phyloP scores from a whole-genome alignment of 1,140 invertebrate species.

The Homarus americanus region DNA sequence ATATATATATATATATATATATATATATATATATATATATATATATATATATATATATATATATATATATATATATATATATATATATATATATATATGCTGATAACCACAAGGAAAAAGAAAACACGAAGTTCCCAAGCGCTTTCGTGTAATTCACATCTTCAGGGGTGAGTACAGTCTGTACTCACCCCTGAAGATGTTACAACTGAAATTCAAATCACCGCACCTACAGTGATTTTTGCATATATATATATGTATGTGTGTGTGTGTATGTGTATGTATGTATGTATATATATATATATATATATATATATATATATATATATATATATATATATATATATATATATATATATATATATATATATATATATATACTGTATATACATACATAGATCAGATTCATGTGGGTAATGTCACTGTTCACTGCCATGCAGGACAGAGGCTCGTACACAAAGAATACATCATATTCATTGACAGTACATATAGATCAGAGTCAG shows the following conservation, averaged over 20 bases:
- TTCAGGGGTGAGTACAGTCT: too few species aligned
- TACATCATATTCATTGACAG: too few species aligned
- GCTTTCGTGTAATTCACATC: too few species aligned
- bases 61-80: slow-evolving; percentile 29
- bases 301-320: slow-evolving; percentile 35
- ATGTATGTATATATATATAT: background rate
- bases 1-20: slow-evolving; percentile 11
- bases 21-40: slow-evolving; percentile 29
- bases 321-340: slow-evolving; percentile 39
- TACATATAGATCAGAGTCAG: too few species aligned
- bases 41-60: slow-evolving; percentile 29
- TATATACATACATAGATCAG: too few species aligned
- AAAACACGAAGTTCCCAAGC: too few species aligned
- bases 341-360: slow-evolving; percentile 32
- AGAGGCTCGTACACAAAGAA: too few species aligned
- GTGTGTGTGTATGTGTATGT: background rate
- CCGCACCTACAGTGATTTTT: too few species aligned
- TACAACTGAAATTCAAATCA: background rate
- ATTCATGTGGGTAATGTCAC: too few species aligned
- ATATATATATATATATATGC: slow-evolving; percentile 13
- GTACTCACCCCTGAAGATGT: too few species aligned
- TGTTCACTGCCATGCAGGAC: too few species aligned
- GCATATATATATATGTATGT: slow-evolving; percentile 22
- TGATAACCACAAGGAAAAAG: background rate
- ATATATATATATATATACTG: slow-evolving; percentile 11